Base-by-base conservation (phyloP, 1,140 invertebrate genomes). In the Leptinotarsa lineolata region DNA sequence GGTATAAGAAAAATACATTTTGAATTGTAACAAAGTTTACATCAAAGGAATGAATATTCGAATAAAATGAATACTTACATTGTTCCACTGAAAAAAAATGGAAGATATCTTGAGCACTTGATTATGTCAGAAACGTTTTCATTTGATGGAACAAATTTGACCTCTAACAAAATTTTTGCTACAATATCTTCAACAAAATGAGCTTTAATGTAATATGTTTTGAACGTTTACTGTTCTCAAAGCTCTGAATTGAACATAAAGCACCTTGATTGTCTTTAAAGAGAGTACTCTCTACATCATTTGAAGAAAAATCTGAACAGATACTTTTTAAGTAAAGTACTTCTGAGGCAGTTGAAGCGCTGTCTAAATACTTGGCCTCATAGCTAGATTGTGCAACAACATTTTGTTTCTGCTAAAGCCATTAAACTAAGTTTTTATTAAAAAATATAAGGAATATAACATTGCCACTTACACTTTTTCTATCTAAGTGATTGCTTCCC, bases 251-350 rank as follows among this genome's bases (percentile, higher is more conserved):
- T 22, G 24, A 68, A 24, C 21, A 73, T 15, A 16, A 64, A 67
- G 21, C 15, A 45, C 4, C 30, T 71, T 4, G 72, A 72, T 3
- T 76, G 74, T 64, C 77, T 66, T 65, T 84, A 84, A 22, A 82
- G 16, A 15, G 80, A 21, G 46, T 81, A 84, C 0, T 71, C 68
- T 30, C 44, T 4, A 74, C 69, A 16, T 75, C 72, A 72, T 75
- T 78, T 22, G 8, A n/a, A 61, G 16, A 3, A 61, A 61, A 61
- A 61, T 61, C 6, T 61, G 22, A 16, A 61, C 18, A 61, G 13
- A 61, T 61, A 61, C 20, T 11, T 61, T 61, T 16, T 4, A 18
- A 61, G 18, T 61, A 22, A 12, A 61, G 12, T n/a, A 22, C 18
- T 20, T 61, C n/a, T 16, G 18, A 61, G 1, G 20, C 60, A 12